phyloP scores from a whole-genome alignment of 2,888 invertebrate species.

The Lepidocyrtinus sp. region DNA sequence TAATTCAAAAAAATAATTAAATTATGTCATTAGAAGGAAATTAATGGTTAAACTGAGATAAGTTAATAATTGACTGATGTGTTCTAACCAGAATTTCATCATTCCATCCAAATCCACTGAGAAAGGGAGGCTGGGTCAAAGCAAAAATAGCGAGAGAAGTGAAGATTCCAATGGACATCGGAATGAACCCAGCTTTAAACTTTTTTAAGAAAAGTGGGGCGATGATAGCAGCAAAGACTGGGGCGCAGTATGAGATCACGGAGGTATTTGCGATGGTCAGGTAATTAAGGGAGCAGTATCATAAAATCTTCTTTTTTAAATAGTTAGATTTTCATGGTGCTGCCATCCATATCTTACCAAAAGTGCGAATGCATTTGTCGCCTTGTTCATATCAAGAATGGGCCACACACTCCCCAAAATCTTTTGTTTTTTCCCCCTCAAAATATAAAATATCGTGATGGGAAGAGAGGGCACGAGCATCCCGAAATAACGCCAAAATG shows the following conservation, averaged over 20 bases:
- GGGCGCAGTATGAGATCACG: slow-evolving; percentile 60
- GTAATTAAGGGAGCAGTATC: slow-evolving; percentile 61
- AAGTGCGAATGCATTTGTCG: slow-evolving; percentile 40
- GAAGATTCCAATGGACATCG: slow-evolving; percentile 46
- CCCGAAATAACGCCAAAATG: slow-evolving; percentile 65
- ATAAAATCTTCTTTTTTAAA: slow-evolving; percentile 35
- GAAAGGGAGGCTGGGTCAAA: slow-evolving; percentile 60
- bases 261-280: slow-evolving; percentile 61
- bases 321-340: too few relatives aligned
- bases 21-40: not conserved
- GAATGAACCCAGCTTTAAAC: slow-evolving; percentile 59
- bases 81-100: not conserved
- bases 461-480: slow-evolving; percentile 57
- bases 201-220: slow-evolving; percentile 59
- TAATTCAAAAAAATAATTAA: not conserved
- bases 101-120: slow-evolving; percentile 43
- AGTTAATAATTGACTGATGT: not conserved
- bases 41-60: not conserved
- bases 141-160: slow-evolving; percentile 52
- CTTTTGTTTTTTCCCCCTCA: slow-evolving; percentile 29
- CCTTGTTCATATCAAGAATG: slow-evolving; percentile 45
- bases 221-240: slow-evolving; percentile 64
- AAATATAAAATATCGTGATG: slow-evolving; percentile 44
- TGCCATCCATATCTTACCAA: slow-evolving; percentile 49
- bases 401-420: slow-evolving; percentile 59